Evolutionary conservation across 2,113 vertebrate genomes (phyloP), one percentile per base, ranked within the genome.

Genomic region (Paralichthys olivaceus): DNA sequence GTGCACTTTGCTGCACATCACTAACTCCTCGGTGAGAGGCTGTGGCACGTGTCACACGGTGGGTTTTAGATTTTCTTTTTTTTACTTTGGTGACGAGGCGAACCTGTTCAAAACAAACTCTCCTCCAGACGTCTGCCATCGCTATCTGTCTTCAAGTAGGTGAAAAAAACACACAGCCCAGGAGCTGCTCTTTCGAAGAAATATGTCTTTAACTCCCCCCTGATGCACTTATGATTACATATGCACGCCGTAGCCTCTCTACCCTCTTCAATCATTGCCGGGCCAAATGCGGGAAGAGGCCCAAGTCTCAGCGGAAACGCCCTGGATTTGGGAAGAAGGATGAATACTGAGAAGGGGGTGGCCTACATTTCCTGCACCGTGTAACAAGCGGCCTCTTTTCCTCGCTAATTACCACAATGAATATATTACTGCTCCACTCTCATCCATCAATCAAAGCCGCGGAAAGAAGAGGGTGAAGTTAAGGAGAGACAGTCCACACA

Each of bases 401-500:
- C 80, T 74, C 14, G 60, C 90, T 91, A 93, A 91, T 93, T 92
- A 88, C 81, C 75, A 62, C 78, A 72, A 81, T 89, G 82, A 92
- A 91, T 86, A 91, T 86, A 89, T 90, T 84, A 93, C 66, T 34
- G 49, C 72, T 74, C 61, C 15, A 53, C 77, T 61, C 75, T 79
- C 83, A 78, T 84, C 84, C 79, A 88, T 93, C 90, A 84, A 82
- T 92, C 89, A 89, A 80, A 70, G 29, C 28, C 1, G 0, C 17
- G 14, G 66, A 77, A 37, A 79, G 54, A 59, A 62, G 49, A 20
- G 53, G 62, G 67, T 14, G 69, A 29, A 62, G 61, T 84, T 80
- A 53, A 79, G 74, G 61, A 68, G 62, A 64, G 69, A 40, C 14
- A 2, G 72, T 58, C 69, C 0, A 26, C n/a, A 15, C 53, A 62